Evolutionary conservation across 2,113 vertebrate species (phyloP), one percentile per base, ranked within the genome.

Genomic region (Sturnira hondurensis): DNA sequence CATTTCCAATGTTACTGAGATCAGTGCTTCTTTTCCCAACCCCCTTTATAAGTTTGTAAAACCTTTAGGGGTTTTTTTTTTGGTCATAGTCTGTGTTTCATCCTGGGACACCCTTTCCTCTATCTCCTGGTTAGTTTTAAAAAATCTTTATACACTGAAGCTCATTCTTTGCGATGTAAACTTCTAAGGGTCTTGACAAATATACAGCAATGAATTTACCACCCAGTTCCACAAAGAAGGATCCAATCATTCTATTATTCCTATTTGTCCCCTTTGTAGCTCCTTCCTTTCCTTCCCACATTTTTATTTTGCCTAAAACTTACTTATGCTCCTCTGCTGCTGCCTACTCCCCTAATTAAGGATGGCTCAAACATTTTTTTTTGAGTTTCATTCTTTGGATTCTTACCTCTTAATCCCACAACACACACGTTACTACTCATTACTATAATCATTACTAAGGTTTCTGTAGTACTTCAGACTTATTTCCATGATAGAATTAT

Each of bases 231-330:
- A 19, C 50, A 33, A 5, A 50, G 56, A 88, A 47, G 24, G 61
- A 47, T 88, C 4, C 20, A 7, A n/a, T 67, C 31, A 52, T 31
- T 24, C 6, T 68, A 16, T 71, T 11, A 86, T 86, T 86, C 14
- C 50, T 43, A 0, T 61, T 4, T 58, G n/a, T 94, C 22, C 22
- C 15, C 26, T 82, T 71, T 65, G 31, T 31, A 45, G 13, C 0
- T 6, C 28, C 20, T 38, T 56, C 4, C 5, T 68, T 43, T 63
- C 9, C 38, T 26, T 50, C 26, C n/a, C 28, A 19, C 31, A 47
- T 28, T 90, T 97, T 90, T 71, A 36, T 28, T 65, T 96, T 83
- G 43, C 74, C 73, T n/a, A 68, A 77, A 63, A 89, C 71, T 68
- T 63, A 26, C 11, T 92, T 54, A 36, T 4, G 19, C 11, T 81